A percentile compares a stretch with the other conserved stretches of the same genome.
These are phyloP conservation scores for Endotricha flammealis DNA, from an alignment of 2,888 invertebrate species.

Conservation along the genomic window DNA sequence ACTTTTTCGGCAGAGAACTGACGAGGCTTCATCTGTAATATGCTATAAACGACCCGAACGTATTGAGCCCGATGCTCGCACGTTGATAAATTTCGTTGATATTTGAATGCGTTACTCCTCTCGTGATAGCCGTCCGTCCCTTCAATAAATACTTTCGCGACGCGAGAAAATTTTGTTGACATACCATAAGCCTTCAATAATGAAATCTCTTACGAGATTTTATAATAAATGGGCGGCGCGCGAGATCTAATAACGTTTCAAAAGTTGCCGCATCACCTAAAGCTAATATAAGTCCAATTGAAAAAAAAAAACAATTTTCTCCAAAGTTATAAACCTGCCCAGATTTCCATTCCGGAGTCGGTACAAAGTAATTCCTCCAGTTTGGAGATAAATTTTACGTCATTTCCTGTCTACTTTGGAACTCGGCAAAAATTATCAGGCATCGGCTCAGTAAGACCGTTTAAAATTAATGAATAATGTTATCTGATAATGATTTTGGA, in stretches of 20 bases:
- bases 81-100: slow-evolving; percentile 73
- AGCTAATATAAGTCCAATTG: slow-evolving; percentile 62
- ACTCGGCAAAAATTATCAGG: slow-evolving; percentile 70
- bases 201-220: slow-evolving; percentile 39
- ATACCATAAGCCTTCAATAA: slow-evolving; percentile 50
- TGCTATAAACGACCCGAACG: slow-evolving; percentile 70
- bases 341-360: slow-evolving; percentile 71
- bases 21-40: slow-evolving; percentile 64
- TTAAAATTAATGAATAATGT: slow-evolving; percentile 78
- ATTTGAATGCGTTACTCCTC: slow-evolving; percentile 71
- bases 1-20: slow-evolving; percentile 70
- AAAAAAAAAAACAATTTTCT: slow-evolving; percentile 61
- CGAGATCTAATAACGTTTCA: slow-evolving; percentile 44
- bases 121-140: slow-evolving; percentile 51
- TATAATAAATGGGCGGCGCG: slow-evolving; percentile 31
- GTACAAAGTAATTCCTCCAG: slow-evolving; percentile 68
- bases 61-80: slow-evolving; percentile 64
- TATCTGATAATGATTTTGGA: slow-evolving; percentile 73
- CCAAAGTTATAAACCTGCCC: slow-evolving; percentile 66
- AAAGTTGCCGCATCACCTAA: slow-evolving; percentile 53
- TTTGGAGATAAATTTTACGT: slow-evolving; percentile 72
- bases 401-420: slow-evolving; percentile 64
- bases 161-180: slow-evolving; percentile 46
- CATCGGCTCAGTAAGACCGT: slow-evolving; percentile 57
- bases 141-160: slow-evolving; percentile 54